Evolutionary conservation across 2,797 vertebrate genomes (phyloP).

Genomic region (Rhinichthys osculus): DNA sequence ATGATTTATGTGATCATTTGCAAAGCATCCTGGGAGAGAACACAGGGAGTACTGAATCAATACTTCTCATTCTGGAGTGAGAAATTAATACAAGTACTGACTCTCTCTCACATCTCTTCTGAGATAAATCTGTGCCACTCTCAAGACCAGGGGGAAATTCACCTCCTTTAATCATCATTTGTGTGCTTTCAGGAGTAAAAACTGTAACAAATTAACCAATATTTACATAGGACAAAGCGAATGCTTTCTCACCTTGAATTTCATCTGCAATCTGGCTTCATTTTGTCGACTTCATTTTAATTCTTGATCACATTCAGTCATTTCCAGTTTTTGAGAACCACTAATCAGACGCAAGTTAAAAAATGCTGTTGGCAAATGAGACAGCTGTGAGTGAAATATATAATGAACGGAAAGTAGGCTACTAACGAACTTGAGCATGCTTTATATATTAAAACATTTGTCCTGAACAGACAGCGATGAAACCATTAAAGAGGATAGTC

Average conservation of each 20-base stretch:
- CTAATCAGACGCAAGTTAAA: conserved; percentile 22
- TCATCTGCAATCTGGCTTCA: conserved; percentile 26
- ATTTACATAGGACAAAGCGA: conserved; percentile 20
- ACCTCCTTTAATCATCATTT: conserved; percentile 41
- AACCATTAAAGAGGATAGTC: not conserved
- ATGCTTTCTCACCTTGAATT: conserved; percentile 33
- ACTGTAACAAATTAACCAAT: conserved; percentile 53
- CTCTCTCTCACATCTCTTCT: conserved; percentile 48
- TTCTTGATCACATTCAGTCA: conserved; percentile 3
- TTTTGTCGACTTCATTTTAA: conserved; percentile 30
- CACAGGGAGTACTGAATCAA: conserved; percentile 59
- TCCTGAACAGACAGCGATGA: not conserved
- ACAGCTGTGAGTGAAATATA: conserved; percentile 26
- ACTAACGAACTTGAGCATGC: not conserved
- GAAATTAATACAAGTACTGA: conserved; percentile 59
- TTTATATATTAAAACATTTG: not conserved
- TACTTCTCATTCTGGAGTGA: conserved; percentile 59
- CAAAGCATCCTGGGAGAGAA: conserved; percentile 59
- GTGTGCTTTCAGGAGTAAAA: conserved; percentile 28
- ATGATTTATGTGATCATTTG: conserved; percentile 64
- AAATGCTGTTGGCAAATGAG: conserved; percentile 6
- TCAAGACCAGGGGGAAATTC: conserved; percentile 43
- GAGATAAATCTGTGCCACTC: conserved; percentile 55
- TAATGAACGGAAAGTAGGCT: conserved; percentile 4
- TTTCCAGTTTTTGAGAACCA: conserved; percentile 24